These are phyloP conservation scores for Stenotaenia linearis DNA, from an alignment of 2,888 invertebrate species.

Conservation along the genomic window DNA sequence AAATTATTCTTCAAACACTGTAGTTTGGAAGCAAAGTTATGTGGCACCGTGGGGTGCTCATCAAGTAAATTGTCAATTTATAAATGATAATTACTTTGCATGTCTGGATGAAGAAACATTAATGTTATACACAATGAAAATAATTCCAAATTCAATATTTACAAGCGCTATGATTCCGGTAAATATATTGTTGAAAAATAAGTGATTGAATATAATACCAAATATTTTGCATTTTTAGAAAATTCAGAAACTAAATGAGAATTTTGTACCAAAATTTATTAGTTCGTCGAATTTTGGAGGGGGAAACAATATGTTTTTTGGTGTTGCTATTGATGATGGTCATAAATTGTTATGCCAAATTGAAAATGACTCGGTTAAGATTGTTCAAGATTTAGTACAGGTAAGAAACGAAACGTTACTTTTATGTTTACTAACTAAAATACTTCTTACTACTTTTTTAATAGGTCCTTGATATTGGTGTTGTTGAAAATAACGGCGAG, in stretches of 20 bases:
- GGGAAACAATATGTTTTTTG: neutral
- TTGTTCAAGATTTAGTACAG: neutral
- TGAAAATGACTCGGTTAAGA: neutral
- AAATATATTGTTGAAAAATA: neutral
- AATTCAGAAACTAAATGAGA: neutral
- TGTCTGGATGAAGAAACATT: neutral
- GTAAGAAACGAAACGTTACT: neutral
- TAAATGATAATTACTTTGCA: neutral
- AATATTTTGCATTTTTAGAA: neutral
- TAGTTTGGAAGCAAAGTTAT: neutral
- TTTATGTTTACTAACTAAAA: too few relatives aligned
- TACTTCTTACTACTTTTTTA: neutral
- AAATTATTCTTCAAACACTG: neutral
- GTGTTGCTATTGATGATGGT: neutral
- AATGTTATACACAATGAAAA: neutral
- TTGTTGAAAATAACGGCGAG: neutral
- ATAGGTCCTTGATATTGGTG: neutral
- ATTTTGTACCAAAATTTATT: neutral
- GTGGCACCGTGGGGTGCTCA: neutral
- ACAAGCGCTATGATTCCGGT: neutral
- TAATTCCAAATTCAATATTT: neutral
- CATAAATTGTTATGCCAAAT: neutral
- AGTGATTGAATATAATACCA: neutral
- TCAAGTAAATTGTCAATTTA: neutral
- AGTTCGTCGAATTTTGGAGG: neutral